Base-by-base conservation (phyloP, 2,888 invertebrate genomes). In the Escarpia spicata region DNA sequence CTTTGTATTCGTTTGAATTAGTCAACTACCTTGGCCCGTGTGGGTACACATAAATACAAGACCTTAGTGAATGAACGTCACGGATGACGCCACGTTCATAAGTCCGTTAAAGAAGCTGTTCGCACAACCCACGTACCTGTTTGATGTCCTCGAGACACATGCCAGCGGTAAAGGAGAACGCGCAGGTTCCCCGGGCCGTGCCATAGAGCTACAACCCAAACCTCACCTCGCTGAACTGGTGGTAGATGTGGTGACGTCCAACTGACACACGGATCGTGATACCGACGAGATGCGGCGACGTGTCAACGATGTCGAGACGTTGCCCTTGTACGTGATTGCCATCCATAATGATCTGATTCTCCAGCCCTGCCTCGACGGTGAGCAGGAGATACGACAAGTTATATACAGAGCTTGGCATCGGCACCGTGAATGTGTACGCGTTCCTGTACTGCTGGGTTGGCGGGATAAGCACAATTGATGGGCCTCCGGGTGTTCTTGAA, bases 401-500 rank as follows among this genome's bases (percentile, higher is more conserved):
- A 26, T 75, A 75, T 0, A 75, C 75, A 26, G 75, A 19, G n/a
- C 75, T 75, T 75, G 75, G 75, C 75, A 75, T 75, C 4, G 75
- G 75, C 1, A 75, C 75, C 26, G 94, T 94, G 93, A 94, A 95
- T 3, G 94, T 94, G 94, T 95, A 94, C 92, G 94, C 94, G 12
- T 94, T 93, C 0, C 94, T 94, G 91, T 93, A 95, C 93, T 94
- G 94, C 3, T 93, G 92, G 31, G 93, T 92, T 0, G 95, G 94
- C 26, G 94, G 94, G 8, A 94, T 37, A 19, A 94, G 90, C 2
- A 94, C 94, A 93, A 95, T 94, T 89, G 94, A 94, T 0, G 95
- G 95, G 91, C 95, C 95, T 19, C 95, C 95, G 9, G 92, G 93
- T 2, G 93, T 94, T 45, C 94, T 94, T 26, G 93, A 93, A 4